These are phyloP conservation scores for Ameiurus melas DNA, from an alignment of 2,113 vertebrate species.

Conservation along the genomic window DNA sequence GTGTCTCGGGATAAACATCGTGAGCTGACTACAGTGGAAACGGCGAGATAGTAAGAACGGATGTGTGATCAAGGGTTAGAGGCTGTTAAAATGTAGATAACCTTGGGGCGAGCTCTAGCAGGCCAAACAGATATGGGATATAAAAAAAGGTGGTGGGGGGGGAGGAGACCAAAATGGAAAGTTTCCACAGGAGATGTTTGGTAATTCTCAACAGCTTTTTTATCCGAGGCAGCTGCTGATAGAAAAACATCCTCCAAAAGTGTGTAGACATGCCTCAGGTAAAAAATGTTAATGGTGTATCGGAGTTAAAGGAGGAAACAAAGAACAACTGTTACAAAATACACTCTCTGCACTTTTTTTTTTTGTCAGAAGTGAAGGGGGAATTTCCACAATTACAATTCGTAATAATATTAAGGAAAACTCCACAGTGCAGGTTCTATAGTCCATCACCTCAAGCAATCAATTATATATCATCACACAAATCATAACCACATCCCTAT, in stretches of 20 bases:
- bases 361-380: background rate
- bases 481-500: background rate
- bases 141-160: background rate
- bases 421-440: background rate
- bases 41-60: background rate
- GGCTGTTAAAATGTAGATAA: constrained; percentile 25
- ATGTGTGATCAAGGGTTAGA: background rate
- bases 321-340: background rate
- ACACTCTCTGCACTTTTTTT: background rate
- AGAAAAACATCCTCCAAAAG: background rate
- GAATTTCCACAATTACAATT: background rate
- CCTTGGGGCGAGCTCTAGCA: constrained; percentile 15
- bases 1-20: background rate
- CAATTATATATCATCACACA: background rate
- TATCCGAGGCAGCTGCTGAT: background rate
- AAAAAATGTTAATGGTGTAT: background rate
- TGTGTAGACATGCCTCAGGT: background rate
- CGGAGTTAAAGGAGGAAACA: background rate
- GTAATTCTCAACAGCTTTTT: background rate
- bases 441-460: background rate
- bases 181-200: background rate
- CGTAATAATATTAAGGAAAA: background rate
- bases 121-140: background rate
- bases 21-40: background rate
- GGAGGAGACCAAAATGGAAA: background rate